Percentiles rank a stretch among this genome's conserved stretches.
Conservation (phyloP, 2,113 vertebrate genomes). For the Laterallus jamaicensis region DNA sequence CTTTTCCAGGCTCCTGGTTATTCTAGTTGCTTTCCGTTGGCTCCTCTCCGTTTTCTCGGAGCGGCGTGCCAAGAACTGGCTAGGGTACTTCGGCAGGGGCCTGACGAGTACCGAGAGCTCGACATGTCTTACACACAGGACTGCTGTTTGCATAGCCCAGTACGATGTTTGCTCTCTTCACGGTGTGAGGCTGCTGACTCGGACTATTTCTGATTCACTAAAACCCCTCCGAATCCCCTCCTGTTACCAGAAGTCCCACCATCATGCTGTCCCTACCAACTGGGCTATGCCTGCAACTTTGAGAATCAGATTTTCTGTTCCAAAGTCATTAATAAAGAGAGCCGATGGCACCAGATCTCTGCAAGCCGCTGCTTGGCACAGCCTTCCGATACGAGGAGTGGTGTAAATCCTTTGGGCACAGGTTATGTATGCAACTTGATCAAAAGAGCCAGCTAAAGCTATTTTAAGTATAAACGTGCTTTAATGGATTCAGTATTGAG, state of each 20-base stretch:
- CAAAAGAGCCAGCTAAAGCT: background rate
- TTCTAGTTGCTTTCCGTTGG: slow-evolving; percentile 43
- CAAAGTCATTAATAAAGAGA: background rate
- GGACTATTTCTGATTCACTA: background rate
- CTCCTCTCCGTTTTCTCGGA: background rate
- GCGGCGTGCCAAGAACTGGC: background rate
- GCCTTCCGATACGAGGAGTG: background rate
- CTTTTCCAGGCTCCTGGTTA: background rate
- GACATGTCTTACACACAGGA: background rate
- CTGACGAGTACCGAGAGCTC: background rate
- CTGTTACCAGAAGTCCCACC: background rate
- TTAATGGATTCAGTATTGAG: background rate
- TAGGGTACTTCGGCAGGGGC: slow-evolving; percentile 13
- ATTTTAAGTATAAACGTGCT: background rate
- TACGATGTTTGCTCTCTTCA: slow-evolving; percentile 50
- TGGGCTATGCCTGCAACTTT: background rate
- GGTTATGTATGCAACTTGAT: background rate
- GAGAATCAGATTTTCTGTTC: background rate
- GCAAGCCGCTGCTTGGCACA: background rate
- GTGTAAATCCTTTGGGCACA: background rate
- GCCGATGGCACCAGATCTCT: background rate
- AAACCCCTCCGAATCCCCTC: background rate
- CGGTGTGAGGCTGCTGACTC: slow-evolving; percentile 15
- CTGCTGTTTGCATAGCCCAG: slow-evolving; percentile 41
- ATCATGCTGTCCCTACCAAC: background rate